phyloP scores from a whole-genome alignment of 1,140 invertebrate species.

The Himalopsyche phryganea region DNA sequence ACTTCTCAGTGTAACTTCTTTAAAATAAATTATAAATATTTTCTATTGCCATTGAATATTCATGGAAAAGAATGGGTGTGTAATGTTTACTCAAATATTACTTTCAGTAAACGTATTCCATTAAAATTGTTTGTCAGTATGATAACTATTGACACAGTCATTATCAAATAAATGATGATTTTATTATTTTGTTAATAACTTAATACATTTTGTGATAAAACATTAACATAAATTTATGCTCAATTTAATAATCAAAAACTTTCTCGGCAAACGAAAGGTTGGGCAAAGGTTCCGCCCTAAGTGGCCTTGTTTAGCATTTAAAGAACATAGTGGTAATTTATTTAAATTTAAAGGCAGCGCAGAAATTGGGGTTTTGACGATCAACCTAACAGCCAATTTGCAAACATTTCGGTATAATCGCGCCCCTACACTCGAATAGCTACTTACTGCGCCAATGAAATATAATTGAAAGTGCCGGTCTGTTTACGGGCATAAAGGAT shows the following conservation, averaged over 20 bases:
- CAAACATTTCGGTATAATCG: slow-evolving; percentile 3
- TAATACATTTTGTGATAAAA: neutral
- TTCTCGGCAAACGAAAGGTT: neutral
- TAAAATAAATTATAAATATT: too few species aligned
- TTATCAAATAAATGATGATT: too few species aligned
- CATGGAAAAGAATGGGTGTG: too few species aligned
- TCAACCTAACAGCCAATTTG: neutral
- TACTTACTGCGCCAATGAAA: neutral
- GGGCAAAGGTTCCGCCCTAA: neutral
- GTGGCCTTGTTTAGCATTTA: neutral
- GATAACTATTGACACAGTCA: too few species aligned
- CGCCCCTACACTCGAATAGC: neutral
- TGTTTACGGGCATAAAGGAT: too few species aligned
- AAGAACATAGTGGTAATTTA: slow-evolving; percentile 1
- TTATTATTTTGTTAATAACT: too few species aligned
- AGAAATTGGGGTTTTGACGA: neutral
- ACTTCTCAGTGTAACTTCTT: too few species aligned
- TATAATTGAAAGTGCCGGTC: neutral
- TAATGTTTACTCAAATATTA: too few species aligned
- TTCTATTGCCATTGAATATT: too few species aligned
- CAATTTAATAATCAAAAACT: neutral
- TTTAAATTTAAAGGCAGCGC: neutral
- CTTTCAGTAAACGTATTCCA: too few species aligned
- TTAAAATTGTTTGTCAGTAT: too few species aligned
- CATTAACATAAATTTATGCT: neutral